phyloP scores from a whole-genome alignment of 2,888 invertebrate species.

The Craniophora ligustri region DNA sequence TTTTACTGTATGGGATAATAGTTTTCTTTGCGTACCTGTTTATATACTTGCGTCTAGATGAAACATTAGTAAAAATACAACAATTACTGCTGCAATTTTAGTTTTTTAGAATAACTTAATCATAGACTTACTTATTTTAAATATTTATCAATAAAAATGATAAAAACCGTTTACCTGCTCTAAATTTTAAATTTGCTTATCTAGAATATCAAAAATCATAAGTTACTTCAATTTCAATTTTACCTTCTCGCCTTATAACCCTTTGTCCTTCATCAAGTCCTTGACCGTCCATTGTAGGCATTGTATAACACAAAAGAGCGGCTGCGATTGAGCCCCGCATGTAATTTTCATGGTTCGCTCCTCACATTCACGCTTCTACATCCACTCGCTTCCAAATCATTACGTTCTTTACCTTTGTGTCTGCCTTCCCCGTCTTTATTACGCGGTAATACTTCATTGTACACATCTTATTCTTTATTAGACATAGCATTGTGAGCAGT shows the following conservation, averaged over 20 bases:
- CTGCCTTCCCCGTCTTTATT: constrained; percentile 74
- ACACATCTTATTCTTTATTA: constrained; percentile 75
- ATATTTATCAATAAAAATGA: too few relatives aligned
- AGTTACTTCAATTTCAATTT: constrained; percentile 51
- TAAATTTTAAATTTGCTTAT: background rate
- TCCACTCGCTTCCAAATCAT: constrained; percentile 87
- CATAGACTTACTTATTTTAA: too few relatives aligned
- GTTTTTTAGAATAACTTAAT: too few relatives aligned
- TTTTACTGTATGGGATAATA: constrained; percentile 1
- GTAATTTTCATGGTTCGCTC: constrained; percentile 86
- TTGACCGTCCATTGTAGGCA: constrained; percentile 82
- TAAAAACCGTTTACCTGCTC: too few relatives aligned
- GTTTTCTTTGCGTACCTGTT: background rate
- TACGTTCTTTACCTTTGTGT: constrained; percentile 84
- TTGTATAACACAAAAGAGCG: constrained; percentile 80
- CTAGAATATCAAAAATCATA: constrained; percentile 15
- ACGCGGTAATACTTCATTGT: constrained; percentile 75
- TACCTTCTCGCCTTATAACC: constrained; percentile 68
- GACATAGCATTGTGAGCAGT: constrained; percentile 65
- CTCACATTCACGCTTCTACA: constrained; percentile 81
- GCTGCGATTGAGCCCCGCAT: constrained; percentile 81
- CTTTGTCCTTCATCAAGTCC: constrained; percentile 84
- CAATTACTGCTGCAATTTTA: too few relatives aligned
- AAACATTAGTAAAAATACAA: too few relatives aligned
- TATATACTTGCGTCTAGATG: too few relatives aligned